Evolutionary conservation across 2,113 vertebrate species (phyloP).

Genomic region (Phasianus colchicus): DNA sequence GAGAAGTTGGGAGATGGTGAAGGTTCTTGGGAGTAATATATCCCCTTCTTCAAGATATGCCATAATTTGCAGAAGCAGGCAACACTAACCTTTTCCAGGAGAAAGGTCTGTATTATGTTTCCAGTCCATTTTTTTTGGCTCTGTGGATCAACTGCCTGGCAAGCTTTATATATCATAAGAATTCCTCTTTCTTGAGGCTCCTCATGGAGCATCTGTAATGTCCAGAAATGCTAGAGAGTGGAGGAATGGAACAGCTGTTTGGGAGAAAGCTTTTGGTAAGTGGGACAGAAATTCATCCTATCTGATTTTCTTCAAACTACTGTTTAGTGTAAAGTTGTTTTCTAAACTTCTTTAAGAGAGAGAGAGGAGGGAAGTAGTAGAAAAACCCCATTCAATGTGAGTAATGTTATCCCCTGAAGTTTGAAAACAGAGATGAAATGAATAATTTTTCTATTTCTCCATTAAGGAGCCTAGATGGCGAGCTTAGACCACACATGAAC

Average conservation of each 20-base stretch:
- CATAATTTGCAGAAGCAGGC: not conserved
- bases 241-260: not conserved
- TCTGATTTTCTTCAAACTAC: not conserved
- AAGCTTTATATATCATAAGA: not conserved
- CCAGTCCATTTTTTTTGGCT: not conserved
- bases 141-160: not conserved
- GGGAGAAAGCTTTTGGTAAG: not conserved
- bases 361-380: not conserved
- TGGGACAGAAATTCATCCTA: not conserved
- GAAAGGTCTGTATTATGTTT: not conserved
- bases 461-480: constrained; percentile 58
- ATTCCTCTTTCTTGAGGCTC: not conserved
- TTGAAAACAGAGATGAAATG: constrained; percentile 18
- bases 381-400: constrained; percentile 3
- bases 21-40: not conserved
- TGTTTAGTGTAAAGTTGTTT: not conserved
- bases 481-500: constrained; percentile 67
- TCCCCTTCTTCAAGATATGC: not conserved
- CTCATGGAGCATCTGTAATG: not conserved
- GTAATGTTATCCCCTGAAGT: constrained; percentile 23
- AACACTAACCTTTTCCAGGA: not conserved
- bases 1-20: not conserved
- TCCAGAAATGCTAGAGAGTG: not conserved
- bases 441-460: not conserved
- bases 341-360: not conserved